Evolutionary conservation across 1,140 invertebrate genomes (phyloP).

Genomic region (Drosophila simulans): DNA sequence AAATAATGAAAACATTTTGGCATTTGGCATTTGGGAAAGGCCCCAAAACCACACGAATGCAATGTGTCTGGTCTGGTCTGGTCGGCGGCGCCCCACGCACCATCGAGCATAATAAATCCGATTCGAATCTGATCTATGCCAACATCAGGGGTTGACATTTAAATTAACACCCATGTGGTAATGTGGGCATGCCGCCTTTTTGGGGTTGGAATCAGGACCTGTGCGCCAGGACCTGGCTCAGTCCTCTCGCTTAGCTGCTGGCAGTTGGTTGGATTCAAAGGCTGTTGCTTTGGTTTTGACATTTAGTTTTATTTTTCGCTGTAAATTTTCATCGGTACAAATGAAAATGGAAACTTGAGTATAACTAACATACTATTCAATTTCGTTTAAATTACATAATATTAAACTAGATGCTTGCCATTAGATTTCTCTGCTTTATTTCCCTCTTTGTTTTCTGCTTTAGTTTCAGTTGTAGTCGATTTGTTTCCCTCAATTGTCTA

Average conservation of each 20-base stretch:
- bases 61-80: slow-evolving; percentile 22
- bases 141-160: slow-evolving; percentile 52
- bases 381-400: slow-evolving; percentile 80
- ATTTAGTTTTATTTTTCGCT: slow-evolving; percentile 81
- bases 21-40: slow-evolving; percentile 28
- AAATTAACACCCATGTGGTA: slow-evolving; percentile 49
- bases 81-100: slow-evolving; percentile 56
- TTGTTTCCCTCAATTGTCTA: slow-evolving; percentile 72
- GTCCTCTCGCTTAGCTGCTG: slow-evolving; percentile 38
- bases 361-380: slow-evolving; percentile 78
- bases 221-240: slow-evolving; percentile 12
- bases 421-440: slow-evolving; percentile 35
- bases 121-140: slow-evolving; percentile 54
- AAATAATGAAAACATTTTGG: slow-evolving; percentile 35
- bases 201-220: slow-evolving; percentile 27
- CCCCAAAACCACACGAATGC: slow-evolving; percentile 61
- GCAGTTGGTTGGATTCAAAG: slow-evolving; percentile 17
- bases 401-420: slow-evolving; percentile 78
- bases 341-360: slow-evolving; percentile 79
- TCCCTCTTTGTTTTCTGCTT: slow-evolving; percentile 33
- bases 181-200: slow-evolving; percentile 5
- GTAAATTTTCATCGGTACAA: slow-evolving; percentile 75
- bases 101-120: slow-evolving; percentile 73
- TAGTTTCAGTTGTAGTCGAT: slow-evolving; percentile 24
- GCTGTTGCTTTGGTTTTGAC: slow-evolving; percentile 62